Evolutionary conservation across 2,888 invertebrate genomes (phyloP).

Genomic region (Sphecodes monilicornis): DNA sequence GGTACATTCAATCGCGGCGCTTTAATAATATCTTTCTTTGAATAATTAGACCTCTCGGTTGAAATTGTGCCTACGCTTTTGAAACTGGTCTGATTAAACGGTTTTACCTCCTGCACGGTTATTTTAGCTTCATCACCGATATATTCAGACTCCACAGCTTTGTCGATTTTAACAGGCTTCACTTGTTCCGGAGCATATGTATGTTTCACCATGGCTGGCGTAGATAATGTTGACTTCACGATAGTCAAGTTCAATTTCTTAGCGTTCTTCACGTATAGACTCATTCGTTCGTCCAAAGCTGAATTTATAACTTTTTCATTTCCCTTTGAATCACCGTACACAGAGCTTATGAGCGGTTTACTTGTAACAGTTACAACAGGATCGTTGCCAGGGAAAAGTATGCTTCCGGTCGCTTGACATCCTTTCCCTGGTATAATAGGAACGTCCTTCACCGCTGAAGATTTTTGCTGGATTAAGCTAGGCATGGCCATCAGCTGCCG

Average conservation of each 20-base stretch:
- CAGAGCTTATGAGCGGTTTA: slow-evolving; percentile 1
- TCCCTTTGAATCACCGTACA: slow-evolving; percentile 24
- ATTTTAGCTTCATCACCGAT: slow-evolving; percentile 36
- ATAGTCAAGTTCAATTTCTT: slow-evolving; percentile 13
- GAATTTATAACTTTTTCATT: slow-evolving; percentile 3
- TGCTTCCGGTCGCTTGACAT: slow-evolving; percentile 54
- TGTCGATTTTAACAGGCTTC: slow-evolving; percentile 40
- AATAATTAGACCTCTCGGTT: slow-evolving; percentile 61
- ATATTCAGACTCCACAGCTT: slow-evolving; percentile 36
- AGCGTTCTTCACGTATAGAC: slow-evolving; percentile 18
- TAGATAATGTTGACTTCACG: slow-evolving; percentile 31
- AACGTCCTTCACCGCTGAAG: slow-evolving; percentile 44
- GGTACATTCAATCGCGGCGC: slow-evolving; percentile 73
- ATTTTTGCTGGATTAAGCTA: slow-evolving; percentile 65
- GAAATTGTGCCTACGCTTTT: slow-evolving; percentile 64
- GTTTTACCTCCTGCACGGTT: slow-evolving; percentile 18
- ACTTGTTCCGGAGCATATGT: background rate
- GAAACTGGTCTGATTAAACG: slow-evolving; percentile 13
- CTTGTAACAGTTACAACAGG: slow-evolving; percentile 60
- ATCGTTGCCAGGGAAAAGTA: slow-evolving; percentile 61
- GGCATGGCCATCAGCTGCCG: slow-evolving; percentile 79
- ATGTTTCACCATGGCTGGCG: slow-evolving; percentile 28
- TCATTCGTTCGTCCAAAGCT: slow-evolving; percentile 2
- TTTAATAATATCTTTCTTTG: slow-evolving; percentile 72
- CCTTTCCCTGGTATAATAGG: slow-evolving; percentile 51